Evolutionary conservation across 2,797 vertebrate genomes (phyloP), one percentile per base, ranked within the genome.

Genomic region (Helostoma temminkii): DNA sequence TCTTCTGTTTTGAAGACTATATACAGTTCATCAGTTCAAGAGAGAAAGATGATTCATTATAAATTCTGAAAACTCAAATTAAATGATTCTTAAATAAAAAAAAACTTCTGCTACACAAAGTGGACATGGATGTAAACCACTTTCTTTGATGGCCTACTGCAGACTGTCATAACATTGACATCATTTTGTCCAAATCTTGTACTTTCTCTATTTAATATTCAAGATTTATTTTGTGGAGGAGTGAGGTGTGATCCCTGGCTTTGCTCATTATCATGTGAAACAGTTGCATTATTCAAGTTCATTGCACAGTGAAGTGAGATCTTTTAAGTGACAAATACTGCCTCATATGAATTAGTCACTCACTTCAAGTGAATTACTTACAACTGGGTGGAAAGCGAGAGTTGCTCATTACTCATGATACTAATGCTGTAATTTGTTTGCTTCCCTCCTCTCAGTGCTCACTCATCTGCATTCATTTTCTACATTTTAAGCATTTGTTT

Each of bases 361-460:
- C 74, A 70, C 78, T 89, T 65, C 41, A 84, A 74, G 45, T 69
- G 67, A 86, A 86, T 83, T 71, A 76, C 83, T 80, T 76, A 61
- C 74, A 81, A 72, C 80, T 66, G 73, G 67, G 34, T 72, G 63
- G 52, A 82, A 74, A 65, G 70, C 25, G 28, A 63, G 42, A 21
- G 43, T 43, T 56, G 76, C 60, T 78, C 76, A 84, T 85, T 78
- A 71, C 71, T 87, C 59, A 68, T 56, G 77, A 71, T 83, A 42
- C 58, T 74, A 74, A 84, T 65, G 75, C 73, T 48, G 61, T 52
- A 25, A 64, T 82, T 78, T 58, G 71, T 80, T 80, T 78, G 59
- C 53, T 43, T 36, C 54, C 8, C 45, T 60, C 16, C 55, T 76
- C 21, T 55, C 2, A 3, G 59, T 30, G 36, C 56, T 75, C 41